Base-by-base conservation (phyloP, 2,888 invertebrate genomes). In the Drosophila meridiana region DNA sequence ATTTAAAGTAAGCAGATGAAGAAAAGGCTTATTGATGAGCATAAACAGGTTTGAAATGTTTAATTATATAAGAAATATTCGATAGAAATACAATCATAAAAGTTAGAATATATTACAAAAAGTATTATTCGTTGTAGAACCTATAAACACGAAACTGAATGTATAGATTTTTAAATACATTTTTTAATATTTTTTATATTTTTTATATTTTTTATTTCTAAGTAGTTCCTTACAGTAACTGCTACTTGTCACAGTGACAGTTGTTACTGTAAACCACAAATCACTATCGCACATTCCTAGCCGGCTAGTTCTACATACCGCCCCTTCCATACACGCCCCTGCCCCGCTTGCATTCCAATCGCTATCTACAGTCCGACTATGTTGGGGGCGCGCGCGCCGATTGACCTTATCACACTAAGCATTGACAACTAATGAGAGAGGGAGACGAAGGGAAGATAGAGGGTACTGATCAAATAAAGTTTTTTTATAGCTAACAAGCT, bases 401-500 rank as follows among this genome's bases (percentile, higher is more conserved):
- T 45, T 65, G 63, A 63, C 63, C 71, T 70, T 72, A 60, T 47
- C 60, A 8, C 32, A 11, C 36, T 63, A 26, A 45, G 55, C 48
- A 60, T 52, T 52, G 43, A 50, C 43, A 32, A 30, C 42, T 26
- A 7, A 28, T 0, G 30, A 28, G 40, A 5, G 36, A 13, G 1
- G 26, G 26, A n/a, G 26, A 3, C 6, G 9, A 3, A 30, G 5
- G 11, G 8, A 11, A 3, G 11, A 9, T 2, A 38, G 28, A n/a
- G 28, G 55, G 28, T 4, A 9, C 30, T 56, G n/a, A 40, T 40
- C 30, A 40, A 11, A 28, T 30, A 8, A 1, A 20, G 20, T 20
- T 20, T 13, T 13, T 32, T 32, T n/a, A 14, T n/a, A 36, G 20
- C 28, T 9, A 8, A 47, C 45, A 30, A 32, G 20, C 28, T 32